phyloP scores from a whole-genome alignment of 2,888 invertebrate genomes.

The Drosophila neonasuta region DNA sequence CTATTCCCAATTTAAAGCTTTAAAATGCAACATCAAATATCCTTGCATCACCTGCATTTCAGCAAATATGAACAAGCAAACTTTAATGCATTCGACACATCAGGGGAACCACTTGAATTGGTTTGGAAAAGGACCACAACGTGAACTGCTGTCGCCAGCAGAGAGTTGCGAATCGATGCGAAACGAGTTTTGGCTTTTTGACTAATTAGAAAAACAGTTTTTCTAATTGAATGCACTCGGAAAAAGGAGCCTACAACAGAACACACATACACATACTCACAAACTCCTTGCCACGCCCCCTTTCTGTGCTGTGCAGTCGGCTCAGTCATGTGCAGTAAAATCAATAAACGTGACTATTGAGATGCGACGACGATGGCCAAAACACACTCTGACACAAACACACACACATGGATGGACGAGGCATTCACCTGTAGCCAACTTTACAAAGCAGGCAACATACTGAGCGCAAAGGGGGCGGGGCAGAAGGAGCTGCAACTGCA shows the following conservation, averaged over 20 bases:
- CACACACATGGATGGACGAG: background rate
- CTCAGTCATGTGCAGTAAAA: slow-evolving; percentile 30
- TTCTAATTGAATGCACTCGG: slow-evolving; percentile 48
- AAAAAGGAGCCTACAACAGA: slow-evolving; percentile 20
- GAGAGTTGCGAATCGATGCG: slow-evolving; percentile 13
- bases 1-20: no score
- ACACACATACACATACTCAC: background rate
- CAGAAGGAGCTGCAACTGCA: slow-evolving; percentile 5
- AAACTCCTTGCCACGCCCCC: slow-evolving; percentile 14
- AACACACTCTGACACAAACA: slow-evolving; percentile 10
- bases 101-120: slow-evolving; percentile 5
- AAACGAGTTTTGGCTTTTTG: slow-evolving; percentile 21
- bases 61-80: background rate
- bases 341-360: slow-evolving; percentile 50
- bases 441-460: slow-evolving; percentile 15
- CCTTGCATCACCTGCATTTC: background rate
- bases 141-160: slow-evolving; percentile 17
- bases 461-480: background rate
- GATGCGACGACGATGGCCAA: slow-evolving; percentile 23
- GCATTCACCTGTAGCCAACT: slow-evolving; percentile 47
- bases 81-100: slow-evolving; percentile 8
- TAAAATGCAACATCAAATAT: background rate
- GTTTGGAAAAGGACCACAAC: slow-evolving; percentile 2
- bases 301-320: background rate
- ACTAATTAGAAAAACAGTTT: slow-evolving; percentile 63